These are phyloP conservation scores for Spilogale gracilis DNA, from an alignment of 2,113 vertebrate species.

Conservation along the genomic window DNA sequence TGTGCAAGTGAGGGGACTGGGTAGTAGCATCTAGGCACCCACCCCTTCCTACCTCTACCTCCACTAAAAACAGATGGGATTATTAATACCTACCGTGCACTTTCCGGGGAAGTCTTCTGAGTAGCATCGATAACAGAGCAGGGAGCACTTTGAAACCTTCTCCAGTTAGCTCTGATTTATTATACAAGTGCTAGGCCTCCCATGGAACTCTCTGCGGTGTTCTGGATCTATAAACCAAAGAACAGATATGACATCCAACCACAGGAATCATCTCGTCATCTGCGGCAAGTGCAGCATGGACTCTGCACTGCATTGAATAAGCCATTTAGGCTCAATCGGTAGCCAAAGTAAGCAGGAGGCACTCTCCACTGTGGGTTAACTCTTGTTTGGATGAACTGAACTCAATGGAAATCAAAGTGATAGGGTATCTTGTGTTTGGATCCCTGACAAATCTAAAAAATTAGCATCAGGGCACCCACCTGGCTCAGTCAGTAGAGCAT, in stretches of 20 bases:
- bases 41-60: background rate
- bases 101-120: background rate
- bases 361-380: background rate
- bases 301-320: conserved; percentile 17
- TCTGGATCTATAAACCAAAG: conserved; percentile 65
- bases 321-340: background rate
- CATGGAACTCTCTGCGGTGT: background rate
- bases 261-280: conserved; percentile 7
- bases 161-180: conserved; percentile 57
- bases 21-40: accelerated
- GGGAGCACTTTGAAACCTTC: background rate
- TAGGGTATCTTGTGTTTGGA: background rate
- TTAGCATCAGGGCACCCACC: background rate
- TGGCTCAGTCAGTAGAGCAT: background rate
- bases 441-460: background rate
- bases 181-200: background rate
- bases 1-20: background rate
- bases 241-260: conserved; percentile 30
- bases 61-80: background rate
- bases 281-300: background rate
- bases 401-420: background rate
- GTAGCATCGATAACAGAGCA: background rate
- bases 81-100: background rate
- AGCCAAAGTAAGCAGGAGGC: background rate
- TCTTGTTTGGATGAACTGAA: background rate